Evolutionary conservation across 2,113 vertebrate genomes (phyloP), one percentile per base, ranked within the genome.

Genomic region (Chamaetylas fuelleborni): DNA sequence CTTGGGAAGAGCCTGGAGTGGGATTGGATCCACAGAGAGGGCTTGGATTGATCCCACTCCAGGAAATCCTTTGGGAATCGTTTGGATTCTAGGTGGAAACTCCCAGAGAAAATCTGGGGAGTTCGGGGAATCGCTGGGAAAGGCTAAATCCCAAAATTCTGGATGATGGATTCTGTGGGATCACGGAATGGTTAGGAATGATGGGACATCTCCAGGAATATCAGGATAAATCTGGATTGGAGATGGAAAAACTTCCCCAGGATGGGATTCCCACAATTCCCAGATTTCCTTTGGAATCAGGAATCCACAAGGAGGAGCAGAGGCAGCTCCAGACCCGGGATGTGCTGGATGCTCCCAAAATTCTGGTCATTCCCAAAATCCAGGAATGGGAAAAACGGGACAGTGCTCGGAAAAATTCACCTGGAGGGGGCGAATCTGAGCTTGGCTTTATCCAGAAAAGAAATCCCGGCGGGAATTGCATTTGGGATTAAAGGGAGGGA

Each of bases 291-390:
- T 29, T 24, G 65, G 80, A 34, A 60, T 34, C 65, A 9, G 31
- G 12, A 60, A 51, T 60, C 24, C 36, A 15, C 5, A 5, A 14
- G 43, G 51, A 9, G 9, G 5, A 80, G 31, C 19, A 9, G 60
- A 12, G 7, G 26, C 25, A 0, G 1, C 40, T 54, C 50, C 0
- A 1, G 22, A 57, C 11, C 17, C 3, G 0, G 50, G 33, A 45
- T 34, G 38, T 12, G 38, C 61, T 3, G 40, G 28, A 13, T 11
- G 28, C 11, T 60, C 43, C 65, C 54, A 24, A 20, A 71, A 60
- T 51, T 12, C 43, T 7, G 0, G 3, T 14, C 64, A 7, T 38
- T 40, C 53, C 43, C 19, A 23, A 58, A 58, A 48, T 12, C 12
- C 2, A 3, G 36, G 34, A 34, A 22, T 3, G 29, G 45, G 5